Evolutionary conservation across 2,113 vertebrate genomes (phyloP).

Genomic region (Protobothrops mucrosquamatus): DNA sequence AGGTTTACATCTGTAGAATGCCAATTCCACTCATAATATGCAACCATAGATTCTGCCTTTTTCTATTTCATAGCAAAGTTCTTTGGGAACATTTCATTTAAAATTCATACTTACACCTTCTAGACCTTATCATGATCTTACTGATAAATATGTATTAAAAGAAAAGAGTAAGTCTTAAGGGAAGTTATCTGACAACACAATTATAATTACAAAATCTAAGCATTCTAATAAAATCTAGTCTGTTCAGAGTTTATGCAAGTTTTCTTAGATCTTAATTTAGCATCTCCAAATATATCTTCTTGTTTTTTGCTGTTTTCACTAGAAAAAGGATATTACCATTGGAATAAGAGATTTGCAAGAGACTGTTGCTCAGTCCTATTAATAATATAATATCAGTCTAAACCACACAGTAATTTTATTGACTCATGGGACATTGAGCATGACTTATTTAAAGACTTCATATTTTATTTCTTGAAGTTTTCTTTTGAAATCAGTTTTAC

Average conservation of each 20-base stretch:
- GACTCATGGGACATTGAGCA: slow-evolving; percentile 59
- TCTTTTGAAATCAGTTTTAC: slow-evolving; percentile 52
- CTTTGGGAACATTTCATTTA: not conserved
- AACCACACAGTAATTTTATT: slow-evolving; percentile 62
- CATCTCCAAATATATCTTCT: slow-evolving; percentile 22
- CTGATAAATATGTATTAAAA: slow-evolving; percentile 24
- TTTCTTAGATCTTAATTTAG: slow-evolving; percentile 51
- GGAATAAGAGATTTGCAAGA: slow-evolving; percentile 51
- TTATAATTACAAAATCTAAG: slow-evolving; percentile 4
- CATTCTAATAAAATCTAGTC: slow-evolving; percentile 25
- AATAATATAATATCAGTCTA: slow-evolving; percentile 57
- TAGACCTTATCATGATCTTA: slow-evolving; percentile 7
- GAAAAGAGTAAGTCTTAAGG: not conserved
- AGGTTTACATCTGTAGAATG: not conserved
- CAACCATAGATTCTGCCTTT: not conserved
- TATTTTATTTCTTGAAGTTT: slow-evolving; percentile 52
- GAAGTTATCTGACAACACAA: not conserved
- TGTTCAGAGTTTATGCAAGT: slow-evolving; percentile 18
- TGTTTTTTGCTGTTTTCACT: slow-evolving; percentile 42
- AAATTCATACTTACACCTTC: slow-evolving; percentile 13
- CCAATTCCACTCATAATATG: not conserved
- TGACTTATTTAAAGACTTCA: slow-evolving; percentile 49
- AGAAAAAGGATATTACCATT: slow-evolving; percentile 43
- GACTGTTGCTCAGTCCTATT: slow-evolving; percentile 48
- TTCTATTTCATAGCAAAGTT: not conserved